Evolutionary conservation across 1,140 invertebrate species (phyloP).

Genomic region (Armadillidium nasatum): DNA sequence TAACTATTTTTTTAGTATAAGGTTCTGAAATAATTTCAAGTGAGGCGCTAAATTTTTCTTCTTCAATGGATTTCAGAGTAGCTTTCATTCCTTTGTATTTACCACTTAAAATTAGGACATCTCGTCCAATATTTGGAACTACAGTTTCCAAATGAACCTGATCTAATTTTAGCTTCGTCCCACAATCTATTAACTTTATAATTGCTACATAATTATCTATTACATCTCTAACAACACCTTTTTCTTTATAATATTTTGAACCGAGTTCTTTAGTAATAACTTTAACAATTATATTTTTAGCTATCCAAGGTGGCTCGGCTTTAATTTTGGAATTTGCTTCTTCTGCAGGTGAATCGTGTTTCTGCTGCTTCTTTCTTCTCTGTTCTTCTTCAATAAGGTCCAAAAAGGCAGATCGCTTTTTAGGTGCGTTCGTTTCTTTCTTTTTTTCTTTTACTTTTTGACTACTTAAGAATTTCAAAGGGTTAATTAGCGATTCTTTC

Average conservation of each 20-base stretch:
- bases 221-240: conserved; percentile 72
- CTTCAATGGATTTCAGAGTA: conserved; percentile 63
- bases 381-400: conserved; percentile 78
- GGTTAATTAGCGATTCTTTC: not conserved
- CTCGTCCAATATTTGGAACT: conserved; percentile 70
- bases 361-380: conserved; percentile 59
- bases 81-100: conserved; percentile 69
- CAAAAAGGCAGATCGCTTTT: conserved; percentile 62
- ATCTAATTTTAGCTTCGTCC: conserved; percentile 70
- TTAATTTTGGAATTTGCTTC: not conserved
- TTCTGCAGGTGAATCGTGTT: not conserved
- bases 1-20: conserved; percentile 39
- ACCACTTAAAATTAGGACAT: conserved; percentile 68
- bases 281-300: conserved; percentile 76
- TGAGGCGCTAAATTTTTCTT: conserved; percentile 68
- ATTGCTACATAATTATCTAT: conserved; percentile 74
- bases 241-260: conserved; percentile 82
- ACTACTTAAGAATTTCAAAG: not conserved
- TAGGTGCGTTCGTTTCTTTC: conserved; percentile 22
- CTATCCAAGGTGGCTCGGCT: conserved; percentile 36
- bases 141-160: conserved; percentile 93
- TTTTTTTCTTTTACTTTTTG: not conserved
- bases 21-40: conserved; percentile 57
- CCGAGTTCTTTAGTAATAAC: conserved; percentile 82
- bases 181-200: conserved; percentile 69